Base-by-base conservation (phyloP, 2,888 invertebrate species). In the Pachydiplax longipennis region DNA sequence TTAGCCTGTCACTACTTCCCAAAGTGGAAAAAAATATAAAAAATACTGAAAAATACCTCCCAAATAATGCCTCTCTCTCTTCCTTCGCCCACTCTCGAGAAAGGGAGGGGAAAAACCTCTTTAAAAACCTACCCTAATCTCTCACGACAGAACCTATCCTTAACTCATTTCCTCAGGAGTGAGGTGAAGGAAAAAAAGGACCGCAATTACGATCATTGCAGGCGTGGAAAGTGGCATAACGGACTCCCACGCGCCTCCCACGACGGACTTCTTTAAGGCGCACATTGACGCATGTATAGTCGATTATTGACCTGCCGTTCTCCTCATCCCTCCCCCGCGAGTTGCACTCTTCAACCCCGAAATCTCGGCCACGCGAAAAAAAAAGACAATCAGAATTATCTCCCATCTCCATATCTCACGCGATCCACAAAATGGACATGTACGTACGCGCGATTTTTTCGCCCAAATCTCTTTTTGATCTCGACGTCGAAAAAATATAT, bases 221-320 rank as follows among this genome's bases (percentile, higher is more conserved):
- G 44, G 44, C 37, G 37, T 37, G 37, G 37, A 37, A 37, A 37
- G 37, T 37, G 37, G 37, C 37, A 5, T 61, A 65, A 22, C 0
- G n/a, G 18, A 6, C 61, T 61, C 65, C 65, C 65, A 22, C 65
- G 8, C 65, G 8, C 22, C 65, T n/a, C 65, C 65, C n/a, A 37
- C 37, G 37, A 37, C 12, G 18, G 37, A 65, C 22, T 87, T 35
- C 10, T 31, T 18, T 18, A 58, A 83, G 31, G 58, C 31, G 18
- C 18, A 35, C 58, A 10, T 58, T 58, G 40, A 83, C 58, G 40
- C 37, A 87, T n/a, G 65, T 35, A 22, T 83, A 15, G 58, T 40
- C 58, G 61, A 65, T 61, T 87, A 87, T 87, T 87, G 87, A 65
- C 87, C 61, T 53, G 61, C n/a, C 73, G 31, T 31, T 13, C 73